Conservation (phyloP, 2,888 invertebrate species). For the Mimas tiliae region DNA sequence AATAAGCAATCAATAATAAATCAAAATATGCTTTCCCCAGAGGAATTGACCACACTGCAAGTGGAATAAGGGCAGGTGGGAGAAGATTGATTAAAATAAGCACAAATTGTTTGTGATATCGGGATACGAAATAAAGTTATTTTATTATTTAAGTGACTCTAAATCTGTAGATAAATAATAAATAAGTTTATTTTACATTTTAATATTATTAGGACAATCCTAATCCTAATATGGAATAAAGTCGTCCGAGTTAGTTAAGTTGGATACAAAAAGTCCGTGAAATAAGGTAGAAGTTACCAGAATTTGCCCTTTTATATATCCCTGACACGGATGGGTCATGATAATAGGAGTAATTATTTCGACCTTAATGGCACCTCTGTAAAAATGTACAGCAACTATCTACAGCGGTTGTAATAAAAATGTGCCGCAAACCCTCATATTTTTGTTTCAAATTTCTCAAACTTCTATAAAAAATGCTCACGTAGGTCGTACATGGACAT, state of each 20-base stretch:
- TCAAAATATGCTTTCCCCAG: no score
- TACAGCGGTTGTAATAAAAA: not conserved
- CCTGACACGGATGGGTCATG: conserved; percentile 19
- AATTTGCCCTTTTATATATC: conserved; percentile 17
- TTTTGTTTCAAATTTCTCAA: conserved; percentile 2
- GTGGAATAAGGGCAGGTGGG: no score
- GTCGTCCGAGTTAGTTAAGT: not conserved
- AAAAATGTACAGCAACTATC: conserved; percentile 16
- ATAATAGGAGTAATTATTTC: conserved; percentile 24
- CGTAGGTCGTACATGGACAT: conserved; percentile 17
- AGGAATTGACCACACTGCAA: no score
- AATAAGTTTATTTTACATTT: not conserved
- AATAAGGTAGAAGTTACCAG: not conserved
- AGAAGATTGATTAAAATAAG: no score
- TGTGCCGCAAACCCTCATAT: not conserved
- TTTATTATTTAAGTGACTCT: not conserved
- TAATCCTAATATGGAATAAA: no score
- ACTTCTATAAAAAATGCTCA: conserved; percentile 11
- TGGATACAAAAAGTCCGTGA: not conserved
- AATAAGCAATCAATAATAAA: no score
- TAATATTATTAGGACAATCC: no score
- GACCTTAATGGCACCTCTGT: not conserved
- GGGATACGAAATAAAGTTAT: no score
- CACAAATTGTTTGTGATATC: no score
- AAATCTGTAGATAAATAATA: not conserved